Percentiles rank a stretch among this genome's conserved stretches.
These are phyloP conservation scores for Balearica regulorum DNA, from an alignment of 2,797 vertebrate genomes.

Conservation along the genomic window DNA sequence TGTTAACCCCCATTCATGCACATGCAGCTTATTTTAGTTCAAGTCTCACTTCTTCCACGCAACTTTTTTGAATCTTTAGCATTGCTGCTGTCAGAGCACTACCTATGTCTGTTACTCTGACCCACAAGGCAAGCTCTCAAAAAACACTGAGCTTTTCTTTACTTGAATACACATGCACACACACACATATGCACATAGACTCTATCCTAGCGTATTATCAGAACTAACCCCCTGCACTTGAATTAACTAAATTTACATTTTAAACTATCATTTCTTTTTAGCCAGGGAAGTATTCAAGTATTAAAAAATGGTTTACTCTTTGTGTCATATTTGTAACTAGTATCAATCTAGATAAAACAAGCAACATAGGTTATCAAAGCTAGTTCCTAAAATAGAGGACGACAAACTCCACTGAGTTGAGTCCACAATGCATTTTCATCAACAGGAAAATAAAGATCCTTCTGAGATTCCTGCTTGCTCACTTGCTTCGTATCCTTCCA, in stretches of 20 bases:
- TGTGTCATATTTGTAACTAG: neutral
- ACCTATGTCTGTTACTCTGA: neutral
- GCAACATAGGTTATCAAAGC: neutral
- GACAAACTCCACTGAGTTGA: neutral
- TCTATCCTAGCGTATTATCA: fast-evolving
- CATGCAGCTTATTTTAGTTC: neutral
- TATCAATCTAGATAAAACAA: neutral
- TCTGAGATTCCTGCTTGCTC: neutral
- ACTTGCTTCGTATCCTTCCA: neutral
- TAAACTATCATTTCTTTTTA: neutral
- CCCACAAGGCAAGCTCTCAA: neutral
- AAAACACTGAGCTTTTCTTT: neutral
- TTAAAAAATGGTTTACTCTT: neutral
- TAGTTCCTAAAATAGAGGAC: neutral
- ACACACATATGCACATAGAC: neutral
- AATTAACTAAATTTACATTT: neutral
- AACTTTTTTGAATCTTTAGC: neutral
- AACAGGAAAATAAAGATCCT: neutral
- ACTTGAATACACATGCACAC: neutral
- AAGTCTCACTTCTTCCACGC: neutral
- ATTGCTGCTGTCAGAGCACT: neutral
- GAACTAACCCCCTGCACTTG: neutral
- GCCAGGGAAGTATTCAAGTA: neutral
- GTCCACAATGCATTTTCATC: neutral
- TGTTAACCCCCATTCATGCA: neutral